Conservation (phyloP, 2,797 vertebrate genomes). For the Sitta carolinensis region DNA sequence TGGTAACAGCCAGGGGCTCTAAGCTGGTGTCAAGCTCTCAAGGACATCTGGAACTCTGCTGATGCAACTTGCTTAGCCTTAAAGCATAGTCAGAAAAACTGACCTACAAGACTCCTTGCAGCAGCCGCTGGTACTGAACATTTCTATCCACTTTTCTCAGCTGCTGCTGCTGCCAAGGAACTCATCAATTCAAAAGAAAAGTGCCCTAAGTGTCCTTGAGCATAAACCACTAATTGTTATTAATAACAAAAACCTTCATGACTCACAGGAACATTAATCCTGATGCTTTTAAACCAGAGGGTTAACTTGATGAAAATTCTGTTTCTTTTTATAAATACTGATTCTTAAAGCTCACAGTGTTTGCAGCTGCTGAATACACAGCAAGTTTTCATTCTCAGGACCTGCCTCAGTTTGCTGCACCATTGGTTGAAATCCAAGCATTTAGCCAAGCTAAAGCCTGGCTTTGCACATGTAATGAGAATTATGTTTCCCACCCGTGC, state of each 20-base stretch:
- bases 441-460: conserved; percentile 67
- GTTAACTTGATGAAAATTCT: conserved; percentile 30
- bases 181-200: conserved; percentile 44
- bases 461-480: conserved; percentile 73
- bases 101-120: conserved; percentile 51
- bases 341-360: conserved; percentile 6
- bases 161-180: conserved; percentile 46
- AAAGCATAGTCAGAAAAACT: background rate
- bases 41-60: conserved; percentile 50
- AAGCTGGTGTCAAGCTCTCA: conserved; percentile 2
- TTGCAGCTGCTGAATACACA: conserved; percentile 53
- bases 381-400: conserved; percentile 63
- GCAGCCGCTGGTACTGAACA: background rate
- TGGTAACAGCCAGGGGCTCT: background rate
- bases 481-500: conserved; percentile 65
- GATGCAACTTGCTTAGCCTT: conserved; percentile 19
- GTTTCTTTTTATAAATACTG: conserved; percentile 1
- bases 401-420: conserved; percentile 71
- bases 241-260: conserved; percentile 11
- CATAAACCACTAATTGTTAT: conserved; percentile 24
- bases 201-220: conserved; percentile 21
- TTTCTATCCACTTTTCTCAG: conserved; percentile 21
- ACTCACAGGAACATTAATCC: conserved; percentile 14
- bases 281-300: background rate
- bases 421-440: conserved; percentile 71